A percentile compares a stretch with the other conserved stretches of the same genome.
Evolutionary conservation across 2,797 vertebrate genomes (phyloP).

Genomic region (Heteromormyrus szaboi): DNA sequence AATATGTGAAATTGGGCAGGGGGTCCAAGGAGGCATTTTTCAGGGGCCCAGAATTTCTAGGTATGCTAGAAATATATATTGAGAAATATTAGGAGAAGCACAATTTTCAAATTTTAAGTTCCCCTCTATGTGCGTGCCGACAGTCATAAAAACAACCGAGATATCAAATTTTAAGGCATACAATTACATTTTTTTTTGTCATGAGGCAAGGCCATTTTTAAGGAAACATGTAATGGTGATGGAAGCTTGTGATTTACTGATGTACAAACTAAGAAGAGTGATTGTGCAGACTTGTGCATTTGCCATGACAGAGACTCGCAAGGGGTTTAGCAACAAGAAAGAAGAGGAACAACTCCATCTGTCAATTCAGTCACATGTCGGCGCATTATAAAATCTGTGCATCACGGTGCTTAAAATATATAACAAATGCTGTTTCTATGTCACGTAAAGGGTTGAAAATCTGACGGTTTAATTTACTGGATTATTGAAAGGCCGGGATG

Average conservation of each 20-base stretch:
- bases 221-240: neutral
- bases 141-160: neutral
- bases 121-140: neutral
- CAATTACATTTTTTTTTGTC: neutral
- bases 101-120: neutral
- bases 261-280: neutral
- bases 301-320: neutral
- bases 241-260: neutral
- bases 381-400: neutral
- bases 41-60: neutral
- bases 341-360: neutral
- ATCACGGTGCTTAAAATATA: neutral
- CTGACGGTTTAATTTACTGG: neutral
- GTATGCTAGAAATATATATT: neutral
- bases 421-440: neutral
- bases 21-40: neutral
- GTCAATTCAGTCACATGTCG: neutral
- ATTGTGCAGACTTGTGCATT: neutral
- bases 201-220: neutral
- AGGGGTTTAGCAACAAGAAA: neutral
- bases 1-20: neutral
- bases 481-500: neutral
- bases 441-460: neutral
- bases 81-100: neutral
- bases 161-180: neutral